Conservation (phyloP, 2,888 invertebrate genomes). For the Leucophenga montana region DNA sequence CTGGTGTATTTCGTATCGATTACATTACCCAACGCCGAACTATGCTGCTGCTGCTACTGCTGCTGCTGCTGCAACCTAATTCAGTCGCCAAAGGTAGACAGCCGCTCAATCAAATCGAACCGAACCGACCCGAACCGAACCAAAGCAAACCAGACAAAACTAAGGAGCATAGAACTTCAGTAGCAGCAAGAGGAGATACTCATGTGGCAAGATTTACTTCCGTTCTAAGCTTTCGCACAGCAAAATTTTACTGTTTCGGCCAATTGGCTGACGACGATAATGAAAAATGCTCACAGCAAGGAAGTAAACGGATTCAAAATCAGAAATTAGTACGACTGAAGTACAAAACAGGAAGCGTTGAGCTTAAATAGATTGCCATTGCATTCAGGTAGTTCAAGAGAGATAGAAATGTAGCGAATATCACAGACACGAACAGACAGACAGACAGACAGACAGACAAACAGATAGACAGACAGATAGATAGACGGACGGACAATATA, state of each 20-base stretch:
- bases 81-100: neutral
- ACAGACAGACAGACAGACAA: no score
- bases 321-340: slow-evolving; percentile 54
- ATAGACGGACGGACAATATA: no score
- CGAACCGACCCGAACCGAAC: neutral
- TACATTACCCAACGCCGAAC: neutral
- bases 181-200: neutral
- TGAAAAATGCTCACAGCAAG: slow-evolving; percentile 53
- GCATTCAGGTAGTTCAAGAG: neutral
- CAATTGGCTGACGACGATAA: slow-evolving; percentile 28
- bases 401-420: neutral
- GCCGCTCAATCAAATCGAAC: neutral
- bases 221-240: slow-evolving; percentile 54
- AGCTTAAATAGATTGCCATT: slow-evolving; percentile 53
- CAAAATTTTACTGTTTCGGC: slow-evolving; percentile 65
- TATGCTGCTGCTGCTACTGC: no score
- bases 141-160: neutral
- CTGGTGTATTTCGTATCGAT: neutral
- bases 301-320: slow-evolving; percentile 67
- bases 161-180: neutral
- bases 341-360: slow-evolving; percentile 56
- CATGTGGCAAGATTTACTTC: slow-evolving; percentile 44
- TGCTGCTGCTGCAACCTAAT: neutral
- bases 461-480: no score
- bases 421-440: neutral